A percentile compares a stretch with the other conserved stretches of the same genome.
Conservation (phyloP, 1,140 invertebrate species). For the Drosophila grimshawi region DNA sequence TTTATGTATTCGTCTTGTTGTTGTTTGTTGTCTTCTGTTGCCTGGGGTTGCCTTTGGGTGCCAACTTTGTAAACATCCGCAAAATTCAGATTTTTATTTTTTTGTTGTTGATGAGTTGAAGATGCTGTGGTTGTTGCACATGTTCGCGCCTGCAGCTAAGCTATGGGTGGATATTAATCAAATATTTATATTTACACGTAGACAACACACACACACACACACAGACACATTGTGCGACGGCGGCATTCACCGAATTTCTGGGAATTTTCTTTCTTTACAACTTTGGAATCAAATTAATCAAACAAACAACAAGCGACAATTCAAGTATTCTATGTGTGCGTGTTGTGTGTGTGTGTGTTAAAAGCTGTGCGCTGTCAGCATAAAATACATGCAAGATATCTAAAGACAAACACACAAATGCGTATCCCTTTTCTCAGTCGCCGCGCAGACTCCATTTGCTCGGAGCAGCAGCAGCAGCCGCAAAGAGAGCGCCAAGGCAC, state of each 20-base stretch:
- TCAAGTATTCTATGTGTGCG: conserved; percentile 8
- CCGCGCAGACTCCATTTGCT: conserved; percentile 40
- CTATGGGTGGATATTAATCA: conserved; percentile 71
- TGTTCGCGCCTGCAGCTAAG: conserved; percentile 51
- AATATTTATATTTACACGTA: conserved; percentile 80
- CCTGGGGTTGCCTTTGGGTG: conserved; percentile 48
- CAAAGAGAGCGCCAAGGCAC: conserved; percentile 4
- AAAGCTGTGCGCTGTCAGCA: conserved; percentile 66
- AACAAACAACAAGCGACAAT: conserved; percentile 57
- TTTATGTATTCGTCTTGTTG: conserved; percentile 32
- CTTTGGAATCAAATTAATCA: conserved; percentile 78
- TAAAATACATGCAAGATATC: conserved; percentile 31
- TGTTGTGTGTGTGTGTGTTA: conserved; percentile 36
- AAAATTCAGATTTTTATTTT: conserved; percentile 61
- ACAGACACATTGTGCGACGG: conserved; percentile 38
- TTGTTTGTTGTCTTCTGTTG: conserved; percentile 64
- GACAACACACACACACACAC: conserved; percentile 36
- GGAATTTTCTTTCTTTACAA: conserved; percentile 69
- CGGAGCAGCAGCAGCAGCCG: neutral
- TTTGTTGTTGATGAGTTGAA: conserved; percentile 8
- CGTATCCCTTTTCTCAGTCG: conserved; percentile 22
- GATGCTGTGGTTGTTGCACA: conserved; percentile 47
- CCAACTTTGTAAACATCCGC: conserved; percentile 81
- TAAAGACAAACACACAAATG: neutral
- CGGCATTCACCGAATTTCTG: conserved; percentile 66